Evolutionary conservation across 2,888 invertebrate species (phyloP).

Genomic region (Encarsia formosa): DNA sequence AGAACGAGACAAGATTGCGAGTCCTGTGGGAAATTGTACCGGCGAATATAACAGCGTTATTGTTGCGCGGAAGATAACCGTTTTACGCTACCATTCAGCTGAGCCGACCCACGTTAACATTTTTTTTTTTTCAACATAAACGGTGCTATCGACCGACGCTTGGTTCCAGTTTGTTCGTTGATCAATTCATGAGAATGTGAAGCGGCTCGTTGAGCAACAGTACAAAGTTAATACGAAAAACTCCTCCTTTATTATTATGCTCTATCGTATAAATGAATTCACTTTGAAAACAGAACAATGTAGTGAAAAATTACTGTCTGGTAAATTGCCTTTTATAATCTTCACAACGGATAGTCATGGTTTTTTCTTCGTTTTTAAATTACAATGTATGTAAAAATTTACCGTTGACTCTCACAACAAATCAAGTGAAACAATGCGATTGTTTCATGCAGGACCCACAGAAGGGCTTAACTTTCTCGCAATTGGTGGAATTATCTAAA

Average conservation of each 20-base stretch:
- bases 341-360: too few species aligned
- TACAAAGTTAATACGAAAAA: constrained; percentile 17
- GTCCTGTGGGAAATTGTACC: constrained; percentile 36
- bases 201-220: neutral
- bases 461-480: too few species aligned
- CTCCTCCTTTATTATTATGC: constrained; percentile 9
- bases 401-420: too few species aligned
- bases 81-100: constrained; percentile 36
- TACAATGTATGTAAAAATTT: too few species aligned
- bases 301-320: neutral
- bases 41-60: constrained; percentile 30
- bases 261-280: constrained; percentile 11
- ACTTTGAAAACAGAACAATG: neutral
- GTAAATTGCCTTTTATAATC: too few species aligned
- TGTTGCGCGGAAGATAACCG: constrained; percentile 36
- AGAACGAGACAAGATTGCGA: constrained; percentile 30
- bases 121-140: constrained; percentile 34
- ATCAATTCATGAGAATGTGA: constrained; percentile 1
- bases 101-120: constrained; percentile 31
- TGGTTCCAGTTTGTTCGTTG: constrained; percentile 19
- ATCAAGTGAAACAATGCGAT: too few species aligned
- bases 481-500: too few species aligned
- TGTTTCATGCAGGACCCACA: too few species aligned
- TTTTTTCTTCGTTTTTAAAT: too few species aligned
- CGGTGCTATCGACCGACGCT: too few species aligned